Evolutionary conservation across 2,797 vertebrate genomes (phyloP), one percentile per base, ranked within the genome.

Genomic region (Falco peregrinus): DNA sequence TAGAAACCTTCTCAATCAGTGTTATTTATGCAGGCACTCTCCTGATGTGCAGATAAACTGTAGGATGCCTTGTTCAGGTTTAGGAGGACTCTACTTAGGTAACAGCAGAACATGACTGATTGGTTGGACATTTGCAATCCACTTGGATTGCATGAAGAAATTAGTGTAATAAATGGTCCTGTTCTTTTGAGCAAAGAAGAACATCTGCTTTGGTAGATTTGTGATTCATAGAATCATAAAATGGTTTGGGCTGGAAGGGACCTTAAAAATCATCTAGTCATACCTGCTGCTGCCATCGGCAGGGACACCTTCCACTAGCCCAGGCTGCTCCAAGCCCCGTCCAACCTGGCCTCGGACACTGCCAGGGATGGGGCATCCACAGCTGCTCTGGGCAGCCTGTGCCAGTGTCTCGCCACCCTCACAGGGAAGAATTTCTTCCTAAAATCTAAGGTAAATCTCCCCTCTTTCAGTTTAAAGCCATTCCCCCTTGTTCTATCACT

Each of bases 351-450:
- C 21, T 74, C 16, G 53, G 18, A 6, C 45, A 74, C 7, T 51
- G 2, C 37, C 37, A 73, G 51, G 18, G 37, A 51, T 73, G 45
- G 33, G 33, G 22, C 68, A 73, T 33, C 51, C 76, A 59, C 68
- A 80, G 60, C 76, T 73, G 33, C 60, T 45, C 60, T 65, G 76
- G 11, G 12, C 18, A 59, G 0, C 21, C 51, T 45, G 33, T 37
- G 51, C 51, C 68, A 73, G 33, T 8, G 21, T 13, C 35, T 65
- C 1, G 0, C 2, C 12, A 50, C 33, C 10, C 33, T 45, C 60
- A 12, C 20, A 39, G 22, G 12, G 37, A 59, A 3, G 0, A 3
- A 65, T 57, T 57, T 0, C 6, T 70, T 8, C 57, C 50, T 13
- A 57, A 15, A 12, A 29, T 64, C 31, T 51, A 24, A 57, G 16